These are phyloP conservation scores for Phortica magna DNA, from an alignment of 2,888 invertebrate genomes.

Conservation along the genomic window DNA sequence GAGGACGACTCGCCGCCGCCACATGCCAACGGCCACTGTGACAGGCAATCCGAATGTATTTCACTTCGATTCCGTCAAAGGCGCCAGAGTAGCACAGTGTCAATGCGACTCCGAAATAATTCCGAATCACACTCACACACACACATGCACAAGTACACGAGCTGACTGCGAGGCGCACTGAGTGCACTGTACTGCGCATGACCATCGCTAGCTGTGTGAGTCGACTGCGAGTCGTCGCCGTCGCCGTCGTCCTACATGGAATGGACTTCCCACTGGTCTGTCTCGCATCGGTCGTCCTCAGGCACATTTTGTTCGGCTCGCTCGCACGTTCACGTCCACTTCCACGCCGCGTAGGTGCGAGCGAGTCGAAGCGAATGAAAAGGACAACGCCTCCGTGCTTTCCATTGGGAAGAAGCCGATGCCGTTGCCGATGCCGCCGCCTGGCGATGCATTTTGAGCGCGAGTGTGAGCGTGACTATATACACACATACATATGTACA, in stretches of 20 bases:
- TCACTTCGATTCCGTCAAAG: conserved; percentile 40
- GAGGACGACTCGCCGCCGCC: conserved; percentile 37
- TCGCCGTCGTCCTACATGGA: neutral
- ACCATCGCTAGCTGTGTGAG: neutral
- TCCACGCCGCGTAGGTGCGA: neutral
- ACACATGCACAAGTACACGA: neutral
- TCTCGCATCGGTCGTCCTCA: conserved; percentile 1
- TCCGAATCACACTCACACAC: conserved; percentile 11
- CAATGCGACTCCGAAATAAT: conserved; percentile 25
- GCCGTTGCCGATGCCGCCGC: conserved; percentile 39
- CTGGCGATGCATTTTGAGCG: conserved; percentile 44
- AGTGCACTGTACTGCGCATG: conserved; percentile 21
- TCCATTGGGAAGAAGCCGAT: conserved; percentile 65
- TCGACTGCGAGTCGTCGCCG: conserved; percentile 47
- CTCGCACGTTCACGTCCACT: conserved; percentile 34
- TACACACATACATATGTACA: conserved; percentile 31
- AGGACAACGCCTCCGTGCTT: conserved; percentile 63
- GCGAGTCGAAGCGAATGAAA: conserved; percentile 34
- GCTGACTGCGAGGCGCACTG: conserved; percentile 8
- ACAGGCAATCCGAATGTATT: conserved; percentile 63
- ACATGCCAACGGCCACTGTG: conserved; percentile 58
- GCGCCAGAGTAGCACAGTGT: conserved; percentile 8
- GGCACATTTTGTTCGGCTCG: conserved; percentile 1
- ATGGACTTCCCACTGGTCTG: conserved; percentile 68
- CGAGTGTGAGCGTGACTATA: neutral